Evolutionary conservation across 2,888 invertebrate genomes (phyloP).

Genomic region (Ichneumoninae sp.): DNA sequence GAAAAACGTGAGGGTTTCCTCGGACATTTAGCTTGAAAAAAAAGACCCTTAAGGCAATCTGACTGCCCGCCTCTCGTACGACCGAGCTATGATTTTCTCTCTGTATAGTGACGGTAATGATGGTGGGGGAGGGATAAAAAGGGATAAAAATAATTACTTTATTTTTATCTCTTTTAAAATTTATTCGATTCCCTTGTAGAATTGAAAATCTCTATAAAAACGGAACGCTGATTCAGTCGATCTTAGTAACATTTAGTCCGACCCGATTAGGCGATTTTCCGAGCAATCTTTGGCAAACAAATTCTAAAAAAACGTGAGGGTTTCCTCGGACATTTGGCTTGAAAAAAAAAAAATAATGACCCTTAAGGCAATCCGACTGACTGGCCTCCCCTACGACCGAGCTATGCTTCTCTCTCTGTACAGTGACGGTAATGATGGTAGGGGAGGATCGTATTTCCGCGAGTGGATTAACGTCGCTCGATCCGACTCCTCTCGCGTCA

Average conservation of each 20-base stretch:
- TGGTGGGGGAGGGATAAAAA: background rate
- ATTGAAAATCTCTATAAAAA: too few species aligned
- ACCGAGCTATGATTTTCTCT: background rate
- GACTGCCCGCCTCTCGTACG: too few species aligned
- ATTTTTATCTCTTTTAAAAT: too few species aligned
- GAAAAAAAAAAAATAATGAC: background rate
- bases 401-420: conserved; percentile 7
- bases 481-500: conserved; percentile 52
- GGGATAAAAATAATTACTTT: too few species aligned
- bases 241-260: background rate
- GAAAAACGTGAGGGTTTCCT: background rate
- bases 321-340: background rate
- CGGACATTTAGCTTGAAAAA: background rate
- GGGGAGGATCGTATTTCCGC: conserved; percentile 44
- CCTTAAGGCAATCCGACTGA: background rate
- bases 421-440: conserved; percentile 16
- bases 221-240: background rate
- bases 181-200: too few species aligned
- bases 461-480: conserved; percentile 57
- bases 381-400: background rate
- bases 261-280: too few species aligned
- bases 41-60: background rate
- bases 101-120: conserved; percentile 12
- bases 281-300: background rate
- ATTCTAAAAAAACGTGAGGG: background rate